Conservation (phyloP, 2,797 vertebrate species). For the Silurus aristotelis region DNA sequence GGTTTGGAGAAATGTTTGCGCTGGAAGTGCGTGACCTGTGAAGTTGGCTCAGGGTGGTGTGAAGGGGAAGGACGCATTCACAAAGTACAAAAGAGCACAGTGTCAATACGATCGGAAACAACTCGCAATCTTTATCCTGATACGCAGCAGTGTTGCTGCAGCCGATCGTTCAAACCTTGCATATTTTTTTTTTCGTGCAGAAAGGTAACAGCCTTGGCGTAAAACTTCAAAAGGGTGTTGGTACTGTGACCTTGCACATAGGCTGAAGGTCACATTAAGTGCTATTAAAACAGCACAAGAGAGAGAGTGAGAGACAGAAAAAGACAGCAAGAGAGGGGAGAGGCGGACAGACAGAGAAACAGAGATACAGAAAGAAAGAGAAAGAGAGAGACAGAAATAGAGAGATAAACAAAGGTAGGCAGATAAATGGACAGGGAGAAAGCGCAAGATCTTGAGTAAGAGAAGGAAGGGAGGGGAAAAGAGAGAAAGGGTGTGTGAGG, state of each 20-base stretch:
- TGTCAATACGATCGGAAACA: background rate
- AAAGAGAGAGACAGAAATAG: background rate
- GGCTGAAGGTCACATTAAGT: conserved; percentile 11
- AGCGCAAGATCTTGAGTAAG: no score
- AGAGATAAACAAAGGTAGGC: background rate
- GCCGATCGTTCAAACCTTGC: background rate
- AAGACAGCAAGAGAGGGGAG: background rate
- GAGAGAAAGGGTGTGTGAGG: background rate
- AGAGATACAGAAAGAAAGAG: background rate
- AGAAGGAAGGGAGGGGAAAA: background rate
- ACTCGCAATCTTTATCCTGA: background rate
- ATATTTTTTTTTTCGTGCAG: background rate
- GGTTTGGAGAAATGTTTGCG: conserved; percentile 71
- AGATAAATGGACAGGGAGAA: background rate
- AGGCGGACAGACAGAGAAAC: no score
- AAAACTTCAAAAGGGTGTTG: background rate
- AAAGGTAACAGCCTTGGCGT: background rate
- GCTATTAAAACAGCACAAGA: background rate
- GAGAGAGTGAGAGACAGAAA: background rate
- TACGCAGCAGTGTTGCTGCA: background rate
- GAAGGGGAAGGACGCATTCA: conserved; percentile 46
- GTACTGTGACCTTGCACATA: background rate
- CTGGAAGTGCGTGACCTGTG: conserved; percentile 65
- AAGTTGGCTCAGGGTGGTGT: conserved; percentile 58
- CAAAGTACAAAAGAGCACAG: conserved; percentile 52